These are phyloP conservation scores for Bradynema listronoti DNA, from an alignment of 1,140 invertebrate genomes.

Conservation along the genomic window DNA sequence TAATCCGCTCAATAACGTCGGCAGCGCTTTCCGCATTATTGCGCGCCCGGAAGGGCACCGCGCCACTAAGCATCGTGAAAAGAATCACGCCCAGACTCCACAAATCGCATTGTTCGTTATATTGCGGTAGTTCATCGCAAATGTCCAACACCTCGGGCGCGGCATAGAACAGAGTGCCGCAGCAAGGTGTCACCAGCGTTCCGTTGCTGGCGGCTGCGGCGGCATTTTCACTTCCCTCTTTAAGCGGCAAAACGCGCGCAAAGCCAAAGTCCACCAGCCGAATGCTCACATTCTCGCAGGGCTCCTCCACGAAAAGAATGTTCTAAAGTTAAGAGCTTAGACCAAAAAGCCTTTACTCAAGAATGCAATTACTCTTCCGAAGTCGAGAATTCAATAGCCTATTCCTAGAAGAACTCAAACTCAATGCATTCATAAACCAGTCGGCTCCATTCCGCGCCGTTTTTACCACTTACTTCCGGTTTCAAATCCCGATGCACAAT, in stretches of 20 bases:
- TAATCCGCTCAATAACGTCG: constrained; percentile 72
- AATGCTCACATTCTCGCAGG: constrained; percentile 67
- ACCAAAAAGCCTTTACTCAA: too few relatives aligned
- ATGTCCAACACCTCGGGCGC: constrained; percentile 75
- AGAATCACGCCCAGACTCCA: constrained; percentile 63
- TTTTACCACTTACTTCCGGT: constrained; percentile 70
- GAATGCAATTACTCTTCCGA: too few relatives aligned
- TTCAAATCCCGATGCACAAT: constrained; percentile 83
- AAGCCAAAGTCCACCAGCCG: constrained; percentile 86
- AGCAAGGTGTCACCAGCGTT: constrained; percentile 55
- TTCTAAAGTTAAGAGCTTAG: too few relatives aligned
- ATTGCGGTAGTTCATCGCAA: constrained; percentile 61
- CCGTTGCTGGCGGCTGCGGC: constrained; percentile 59
- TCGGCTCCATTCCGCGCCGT: too few relatives aligned
- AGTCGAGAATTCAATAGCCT: too few relatives aligned
- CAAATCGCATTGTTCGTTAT: constrained; percentile 80
- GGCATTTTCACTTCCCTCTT: constrained; percentile 65
- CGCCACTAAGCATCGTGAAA: constrained; percentile 79
- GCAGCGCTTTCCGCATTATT: constrained; percentile 69
- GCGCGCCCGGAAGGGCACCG: constrained; percentile 70
- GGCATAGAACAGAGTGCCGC: constrained; percentile 80
- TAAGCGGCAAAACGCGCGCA: constrained; percentile 65
- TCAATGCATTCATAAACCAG: too few relatives aligned
- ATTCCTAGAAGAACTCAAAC: too few relatives aligned
- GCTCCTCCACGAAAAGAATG: constrained; percentile 67